Percentiles rank a stretch among this genome's conserved stretches.
Evolutionary conservation across 1,140 invertebrate genomes (phyloP).

Genomic region (Wasmannia auropunctata): DNA sequence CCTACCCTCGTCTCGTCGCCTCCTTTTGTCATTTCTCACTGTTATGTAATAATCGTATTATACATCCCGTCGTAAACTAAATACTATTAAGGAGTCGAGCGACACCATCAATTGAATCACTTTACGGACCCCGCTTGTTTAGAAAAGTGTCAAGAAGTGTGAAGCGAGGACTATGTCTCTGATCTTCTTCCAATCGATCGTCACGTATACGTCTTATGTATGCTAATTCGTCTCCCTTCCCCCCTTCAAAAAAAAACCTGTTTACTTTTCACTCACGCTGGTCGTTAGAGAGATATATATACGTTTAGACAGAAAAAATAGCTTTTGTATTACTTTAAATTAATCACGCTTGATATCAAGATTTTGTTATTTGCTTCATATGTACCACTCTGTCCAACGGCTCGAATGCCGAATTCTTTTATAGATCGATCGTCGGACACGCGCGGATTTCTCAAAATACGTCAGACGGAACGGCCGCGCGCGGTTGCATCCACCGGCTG

Average conservation of each 20-base stretch:
- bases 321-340: conserved; percentile 9
- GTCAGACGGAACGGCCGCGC: background rate
- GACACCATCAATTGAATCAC: background rate
- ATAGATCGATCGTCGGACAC: background rate
- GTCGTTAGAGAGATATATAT: no score
- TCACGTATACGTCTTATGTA: background rate
- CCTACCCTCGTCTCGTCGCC: background rate
- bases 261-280: background rate
- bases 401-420: background rate
- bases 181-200: background rate
- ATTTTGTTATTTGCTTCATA: background rate
- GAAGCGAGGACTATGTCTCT: background rate
- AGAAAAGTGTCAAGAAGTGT: background rate
- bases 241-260: background rate
- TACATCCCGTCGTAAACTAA: background rate
- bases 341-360: conserved; percentile 13
- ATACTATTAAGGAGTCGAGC: background rate
- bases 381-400: background rate
- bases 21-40: background rate
- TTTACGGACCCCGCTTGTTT: background rate
- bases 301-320: conserved; percentile 4
- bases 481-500: background rate
- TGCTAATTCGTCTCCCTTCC: conserved; percentile 19
- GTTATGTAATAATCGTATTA: background rate
- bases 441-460: background rate